Evolutionary conservation across 2,797 vertebrate genomes (phyloP).

Genomic region (Hippoglossus hippoglossus): DNA sequence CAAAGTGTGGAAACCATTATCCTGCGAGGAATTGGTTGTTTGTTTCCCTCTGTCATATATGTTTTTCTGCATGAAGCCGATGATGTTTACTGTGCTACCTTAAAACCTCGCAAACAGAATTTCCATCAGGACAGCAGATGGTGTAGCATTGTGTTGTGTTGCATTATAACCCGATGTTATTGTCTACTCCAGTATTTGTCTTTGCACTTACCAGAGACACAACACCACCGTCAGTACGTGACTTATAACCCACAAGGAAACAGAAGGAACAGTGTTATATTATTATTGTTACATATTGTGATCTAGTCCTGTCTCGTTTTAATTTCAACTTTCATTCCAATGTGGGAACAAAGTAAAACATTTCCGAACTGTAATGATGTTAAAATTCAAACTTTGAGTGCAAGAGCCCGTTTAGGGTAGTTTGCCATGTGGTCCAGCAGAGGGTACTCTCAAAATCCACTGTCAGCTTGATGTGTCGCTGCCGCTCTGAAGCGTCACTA

Average conservation of each 20-base stretch:
- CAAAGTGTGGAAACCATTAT: constrained; percentile 1
- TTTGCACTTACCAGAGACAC: constrained; percentile 19
- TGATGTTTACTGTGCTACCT: constrained; percentile 28
- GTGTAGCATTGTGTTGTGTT: constrained; percentile 15
- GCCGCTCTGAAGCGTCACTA: background rate
- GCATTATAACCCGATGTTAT: constrained; percentile 22
- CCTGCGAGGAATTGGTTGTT: constrained; percentile 11
- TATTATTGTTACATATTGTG: background rate
- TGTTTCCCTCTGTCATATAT: constrained; percentile 21
- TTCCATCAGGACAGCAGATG: constrained; percentile 31
- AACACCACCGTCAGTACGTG: constrained; percentile 11
- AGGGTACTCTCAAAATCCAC: background rate
- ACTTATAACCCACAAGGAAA: constrained; percentile 18
- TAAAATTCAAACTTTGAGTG: background rate
- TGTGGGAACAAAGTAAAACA: background rate
- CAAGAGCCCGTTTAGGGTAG: background rate
- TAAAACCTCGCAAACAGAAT: constrained; percentile 28
- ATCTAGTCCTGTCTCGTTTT: background rate
- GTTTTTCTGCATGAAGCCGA: constrained; percentile 24
- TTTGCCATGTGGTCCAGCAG: background rate
- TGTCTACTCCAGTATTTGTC: constrained; percentile 30
- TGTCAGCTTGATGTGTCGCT: too few relatives aligned
- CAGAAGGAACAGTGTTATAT: background rate
- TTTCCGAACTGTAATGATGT: background rate
- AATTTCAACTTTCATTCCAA: too few relatives aligned